Percentiles rank a stretch among this genome's conserved stretches.
Evolutionary conservation across 1,140 invertebrate genomes (phyloP).

Genomic region (Kradibia gibbosae): DNA sequence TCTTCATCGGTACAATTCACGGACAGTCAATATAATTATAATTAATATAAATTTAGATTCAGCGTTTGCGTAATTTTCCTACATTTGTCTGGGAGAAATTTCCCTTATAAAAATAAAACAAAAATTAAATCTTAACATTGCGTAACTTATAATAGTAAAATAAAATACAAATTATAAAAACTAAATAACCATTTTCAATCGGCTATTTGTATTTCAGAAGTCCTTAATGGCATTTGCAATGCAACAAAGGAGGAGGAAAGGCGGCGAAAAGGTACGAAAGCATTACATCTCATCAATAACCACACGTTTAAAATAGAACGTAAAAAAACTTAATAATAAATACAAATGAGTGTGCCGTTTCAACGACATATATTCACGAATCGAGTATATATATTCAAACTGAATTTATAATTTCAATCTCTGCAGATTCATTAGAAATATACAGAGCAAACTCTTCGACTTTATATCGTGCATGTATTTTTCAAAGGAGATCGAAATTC

Average conservation of each 20-base stretch:
- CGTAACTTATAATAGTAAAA: too few species aligned
- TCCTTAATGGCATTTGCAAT: slow-evolving; percentile 85
- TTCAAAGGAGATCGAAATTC: slow-evolving; percentile 9
- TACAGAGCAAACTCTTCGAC: neutral
- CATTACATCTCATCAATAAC: neutral
- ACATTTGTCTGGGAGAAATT: too few species aligned
- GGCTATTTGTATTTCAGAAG: slow-evolving; percentile 80
- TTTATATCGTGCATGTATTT: slow-evolving; percentile 10
- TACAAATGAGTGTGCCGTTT: neutral
- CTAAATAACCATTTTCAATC: slow-evolving; percentile 17
- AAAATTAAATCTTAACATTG: too few species aligned
- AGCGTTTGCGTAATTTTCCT: too few species aligned
- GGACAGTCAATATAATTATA: too few species aligned
- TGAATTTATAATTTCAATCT: neutral
- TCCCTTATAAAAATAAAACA: too few species aligned
- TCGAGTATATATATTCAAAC: neutral
- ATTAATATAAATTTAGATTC: too few species aligned
- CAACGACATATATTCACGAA: neutral
- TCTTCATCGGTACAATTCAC: too few species aligned
- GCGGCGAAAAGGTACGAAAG: slow-evolving; percentile 82
- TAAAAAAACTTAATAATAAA: neutral
- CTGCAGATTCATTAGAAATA: neutral
- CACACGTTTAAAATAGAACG: neutral
- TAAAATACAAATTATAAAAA: neutral
- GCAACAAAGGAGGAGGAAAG: slow-evolving; percentile 84